These are phyloP conservation scores for Merops nubicus DNA, from an alignment of 2,113 vertebrate genomes.

Conservation along the genomic window DNA sequence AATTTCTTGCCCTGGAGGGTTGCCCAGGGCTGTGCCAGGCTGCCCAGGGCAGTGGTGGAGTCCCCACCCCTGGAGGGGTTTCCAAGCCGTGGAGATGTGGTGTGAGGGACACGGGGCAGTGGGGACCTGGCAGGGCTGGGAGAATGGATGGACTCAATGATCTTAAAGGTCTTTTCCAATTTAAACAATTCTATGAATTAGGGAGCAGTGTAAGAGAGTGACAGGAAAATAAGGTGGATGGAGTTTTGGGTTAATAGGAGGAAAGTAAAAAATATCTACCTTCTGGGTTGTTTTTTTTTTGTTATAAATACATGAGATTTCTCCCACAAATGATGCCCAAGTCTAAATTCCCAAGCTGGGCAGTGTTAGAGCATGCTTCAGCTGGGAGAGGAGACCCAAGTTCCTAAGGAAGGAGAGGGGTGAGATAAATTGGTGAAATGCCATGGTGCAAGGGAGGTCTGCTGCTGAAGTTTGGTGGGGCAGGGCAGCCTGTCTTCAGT, in stretches of 20 bases:
- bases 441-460: background rate
- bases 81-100: too few species aligned
- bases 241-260: background rate
- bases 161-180: too few species aligned
- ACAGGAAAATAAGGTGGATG: background rate
- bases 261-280: background rate
- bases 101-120: too few species aligned
- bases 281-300: background rate
- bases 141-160: too few species aligned
- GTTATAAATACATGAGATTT: background rate
- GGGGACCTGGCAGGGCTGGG: too few species aligned
- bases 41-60: too few species aligned
- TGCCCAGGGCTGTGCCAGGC: too few species aligned
- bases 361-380: background rate
- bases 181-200: too few species aligned
- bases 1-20: too few species aligned
- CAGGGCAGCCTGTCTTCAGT: background rate
- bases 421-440: background rate
- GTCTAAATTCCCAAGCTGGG: background rate
- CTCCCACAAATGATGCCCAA: background rate
- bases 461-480: background rate
- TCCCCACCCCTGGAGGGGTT: too few species aligned
- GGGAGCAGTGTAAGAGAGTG: background rate
- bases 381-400: background rate
- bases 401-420: background rate